Evolutionary conservation across 2,797 vertebrate genomes (phyloP).

Genomic region (Pagetopsis macropterus): DNA sequence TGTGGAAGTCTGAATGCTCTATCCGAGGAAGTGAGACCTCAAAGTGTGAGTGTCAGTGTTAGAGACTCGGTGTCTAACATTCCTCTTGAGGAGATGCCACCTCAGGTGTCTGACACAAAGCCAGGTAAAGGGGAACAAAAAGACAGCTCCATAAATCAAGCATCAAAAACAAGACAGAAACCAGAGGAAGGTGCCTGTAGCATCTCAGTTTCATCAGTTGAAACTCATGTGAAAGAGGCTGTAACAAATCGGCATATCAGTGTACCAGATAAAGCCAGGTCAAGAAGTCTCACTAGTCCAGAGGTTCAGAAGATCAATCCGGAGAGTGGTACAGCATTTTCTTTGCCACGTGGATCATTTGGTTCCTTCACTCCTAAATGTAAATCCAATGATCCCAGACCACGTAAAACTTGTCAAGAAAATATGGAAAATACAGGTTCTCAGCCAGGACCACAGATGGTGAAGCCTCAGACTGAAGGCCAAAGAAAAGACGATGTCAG

Average conservation of each 20-base stretch:
- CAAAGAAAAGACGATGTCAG: constrained; percentile 46
- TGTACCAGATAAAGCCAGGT: constrained; percentile 38
- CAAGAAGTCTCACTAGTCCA: constrained; percentile 44
- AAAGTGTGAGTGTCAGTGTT: constrained; percentile 56
- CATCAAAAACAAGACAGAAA: constrained; percentile 39
- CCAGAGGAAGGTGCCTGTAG: constrained; percentile 31
- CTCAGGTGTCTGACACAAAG: constrained; percentile 40
- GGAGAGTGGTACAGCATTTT: constrained; percentile 64
- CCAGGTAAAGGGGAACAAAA: constrained; percentile 32
- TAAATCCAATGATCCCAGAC: constrained; percentile 63
- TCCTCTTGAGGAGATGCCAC: constrained; percentile 73
- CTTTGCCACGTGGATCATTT: constrained; percentile 82
- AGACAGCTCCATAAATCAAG: constrained; percentile 39
- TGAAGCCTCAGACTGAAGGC: constrained; percentile 42
- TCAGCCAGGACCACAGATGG: constrained; percentile 27
- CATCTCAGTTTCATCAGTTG: constrained; percentile 29
- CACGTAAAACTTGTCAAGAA: constrained; percentile 38
- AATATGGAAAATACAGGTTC: constrained; percentile 26
- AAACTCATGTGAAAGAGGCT: constrained; percentile 35
- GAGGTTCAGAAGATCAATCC: constrained; percentile 48
- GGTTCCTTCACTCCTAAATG: constrained; percentile 81
- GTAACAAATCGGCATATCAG: constrained; percentile 41
- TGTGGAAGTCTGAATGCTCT: constrained; percentile 82
- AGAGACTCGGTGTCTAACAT: constrained; percentile 80
- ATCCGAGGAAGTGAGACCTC: constrained; percentile 77